A percentile compares a stretch with the other conserved stretches of the same genome.
These are phyloP conservation scores for Hypercompe scribonia DNA, from an alignment of 2,888 invertebrate species.

Conservation along the genomic window DNA sequence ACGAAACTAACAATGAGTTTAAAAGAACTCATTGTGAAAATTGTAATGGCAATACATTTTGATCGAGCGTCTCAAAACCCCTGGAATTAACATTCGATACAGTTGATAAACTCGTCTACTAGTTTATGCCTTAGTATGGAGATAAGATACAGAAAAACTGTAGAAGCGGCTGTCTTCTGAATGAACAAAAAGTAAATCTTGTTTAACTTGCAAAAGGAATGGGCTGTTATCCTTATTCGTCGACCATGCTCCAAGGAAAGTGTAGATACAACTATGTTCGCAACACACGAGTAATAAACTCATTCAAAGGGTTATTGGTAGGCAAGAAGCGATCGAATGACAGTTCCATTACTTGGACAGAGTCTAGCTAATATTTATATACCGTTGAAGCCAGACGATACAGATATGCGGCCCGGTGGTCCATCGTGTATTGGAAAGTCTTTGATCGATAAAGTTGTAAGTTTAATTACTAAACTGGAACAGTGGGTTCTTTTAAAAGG, in stretches of 20 bases:
- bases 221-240: slow-evolving; percentile 61
- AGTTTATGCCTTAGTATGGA: slow-evolving; percentile 27
- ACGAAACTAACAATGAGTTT: slow-evolving; percentile 66
- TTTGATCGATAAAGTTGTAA: slow-evolving; percentile 84
- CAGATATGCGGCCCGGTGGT: slow-evolving; percentile 79
- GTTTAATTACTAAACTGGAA: slow-evolving; percentile 84
- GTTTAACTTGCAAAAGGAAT: slow-evolving; percentile 61
- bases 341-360: slow-evolving; percentile 77
- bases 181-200: slow-evolving; percentile 44
- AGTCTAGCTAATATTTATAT: slow-evolving; percentile 75
- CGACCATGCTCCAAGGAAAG: slow-evolving; percentile 49
- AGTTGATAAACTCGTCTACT: slow-evolving; percentile 37
- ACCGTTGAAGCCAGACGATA: slow-evolving; percentile 59
- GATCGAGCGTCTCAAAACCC: slow-evolving; percentile 56
- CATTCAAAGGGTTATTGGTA: slow-evolving; percentile 75
- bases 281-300: slow-evolving; percentile 75
- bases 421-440: slow-evolving; percentile 71
- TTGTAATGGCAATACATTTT: slow-evolving; percentile 64
- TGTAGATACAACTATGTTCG: slow-evolving; percentile 59
- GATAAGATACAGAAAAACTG: slow-evolving; percentile 32
- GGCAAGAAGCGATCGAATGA: slow-evolving; percentile 72
- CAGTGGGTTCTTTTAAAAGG: slow-evolving; percentile 68
- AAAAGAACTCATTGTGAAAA: slow-evolving; percentile 61
- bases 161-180: slow-evolving; percentile 18
- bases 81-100: slow-evolving; percentile 28